Conservation (phyloP, 1,140 invertebrate species). For the Hesperophylax magnus region DNA sequence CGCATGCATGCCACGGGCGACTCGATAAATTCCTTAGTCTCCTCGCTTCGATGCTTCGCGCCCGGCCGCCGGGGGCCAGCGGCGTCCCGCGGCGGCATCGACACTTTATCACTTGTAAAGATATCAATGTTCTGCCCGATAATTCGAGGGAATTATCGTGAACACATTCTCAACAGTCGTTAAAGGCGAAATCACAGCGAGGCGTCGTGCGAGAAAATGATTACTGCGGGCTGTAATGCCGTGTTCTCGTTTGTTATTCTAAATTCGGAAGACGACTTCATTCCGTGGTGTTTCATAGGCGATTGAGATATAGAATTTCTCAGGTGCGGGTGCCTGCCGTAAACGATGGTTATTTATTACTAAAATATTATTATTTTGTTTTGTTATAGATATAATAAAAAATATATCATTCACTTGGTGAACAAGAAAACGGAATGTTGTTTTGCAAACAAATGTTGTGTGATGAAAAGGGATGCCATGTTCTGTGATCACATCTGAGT, state of each 20-base stretch:
- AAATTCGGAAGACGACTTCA: conserved; percentile 22
- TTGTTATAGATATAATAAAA: too few relatives aligned
- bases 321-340: too few relatives aligned
- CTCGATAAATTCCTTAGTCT: conserved; percentile 18
- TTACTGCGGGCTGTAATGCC: background rate
- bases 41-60: background rate
- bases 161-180: conserved; percentile 47
- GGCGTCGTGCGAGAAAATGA: conserved; percentile 11
- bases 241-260: conserved; percentile 20
- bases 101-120: conserved; percentile 54
- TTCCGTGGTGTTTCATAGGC: background rate
- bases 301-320: background rate
- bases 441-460: too few relatives aligned
- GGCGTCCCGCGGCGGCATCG: conserved; percentile 43
- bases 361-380: too few relatives aligned
- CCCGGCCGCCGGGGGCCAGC: conserved; percentile 39
- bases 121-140: conserved; percentile 30
- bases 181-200: conserved; percentile 45
- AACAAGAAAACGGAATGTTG: too few relatives aligned
- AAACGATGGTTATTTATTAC: too few relatives aligned
- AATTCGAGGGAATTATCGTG: conserved; percentile 52
- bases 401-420: too few relatives aligned
- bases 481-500: too few relatives aligned
- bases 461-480: too few relatives aligned
- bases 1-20: background rate